phyloP scores from a whole-genome alignment of 2,888 invertebrate species.

The Corbicula japonica region DNA sequence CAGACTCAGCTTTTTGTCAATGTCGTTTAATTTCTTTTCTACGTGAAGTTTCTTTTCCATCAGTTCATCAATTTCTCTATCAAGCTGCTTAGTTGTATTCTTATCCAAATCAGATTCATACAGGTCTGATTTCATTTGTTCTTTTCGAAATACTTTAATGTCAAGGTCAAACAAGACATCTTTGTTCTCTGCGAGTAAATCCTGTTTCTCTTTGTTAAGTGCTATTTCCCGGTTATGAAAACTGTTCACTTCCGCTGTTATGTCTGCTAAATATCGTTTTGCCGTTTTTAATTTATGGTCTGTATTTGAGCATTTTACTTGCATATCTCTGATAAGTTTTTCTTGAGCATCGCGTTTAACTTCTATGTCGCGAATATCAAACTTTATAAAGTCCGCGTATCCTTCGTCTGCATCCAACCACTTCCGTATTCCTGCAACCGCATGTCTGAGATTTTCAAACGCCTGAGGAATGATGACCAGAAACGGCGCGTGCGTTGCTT shows the following conservation, averaged over 20 bases:
- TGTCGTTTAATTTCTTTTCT: slow-evolving; percentile 75
- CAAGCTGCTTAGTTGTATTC: slow-evolving; percentile 54
- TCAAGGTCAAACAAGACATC: slow-evolving; percentile 78
- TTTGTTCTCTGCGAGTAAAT: slow-evolving; percentile 70
- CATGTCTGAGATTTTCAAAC: slow-evolving; percentile 78
- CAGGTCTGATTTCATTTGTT: slow-evolving; percentile 55
- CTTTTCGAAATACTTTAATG: slow-evolving; percentile 74
- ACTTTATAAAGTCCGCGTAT: slow-evolving; percentile 77
- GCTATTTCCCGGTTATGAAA: slow-evolving; percentile 70
- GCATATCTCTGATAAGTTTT: slow-evolving; percentile 66
- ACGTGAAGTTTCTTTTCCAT: slow-evolving; percentile 70
- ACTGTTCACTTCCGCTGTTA: slow-evolving; percentile 72
- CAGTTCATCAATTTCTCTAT: slow-evolving; percentile 70
- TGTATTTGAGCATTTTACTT: slow-evolving; percentile 72
- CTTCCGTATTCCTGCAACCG: slow-evolving; percentile 69
- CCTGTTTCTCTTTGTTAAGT: slow-evolving; percentile 70
- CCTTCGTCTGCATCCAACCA: slow-evolving; percentile 81
- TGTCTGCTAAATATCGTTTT: slow-evolving; percentile 68
- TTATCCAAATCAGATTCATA: slow-evolving; percentile 57
- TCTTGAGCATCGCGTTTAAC: slow-evolving; percentile 68
- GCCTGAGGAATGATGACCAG: slow-evolving; percentile 79
- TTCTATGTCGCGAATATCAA: slow-evolving; percentile 78
- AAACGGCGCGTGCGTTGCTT: slow-evolving; percentile 78
- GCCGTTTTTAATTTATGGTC: slow-evolving; percentile 75
- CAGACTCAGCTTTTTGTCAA: slow-evolving; percentile 72